Evolutionary conservation across 2,888 invertebrate species (phyloP), one percentile per base, ranked within the genome.

Genomic region (Drosophila setosimentum): DNA sequence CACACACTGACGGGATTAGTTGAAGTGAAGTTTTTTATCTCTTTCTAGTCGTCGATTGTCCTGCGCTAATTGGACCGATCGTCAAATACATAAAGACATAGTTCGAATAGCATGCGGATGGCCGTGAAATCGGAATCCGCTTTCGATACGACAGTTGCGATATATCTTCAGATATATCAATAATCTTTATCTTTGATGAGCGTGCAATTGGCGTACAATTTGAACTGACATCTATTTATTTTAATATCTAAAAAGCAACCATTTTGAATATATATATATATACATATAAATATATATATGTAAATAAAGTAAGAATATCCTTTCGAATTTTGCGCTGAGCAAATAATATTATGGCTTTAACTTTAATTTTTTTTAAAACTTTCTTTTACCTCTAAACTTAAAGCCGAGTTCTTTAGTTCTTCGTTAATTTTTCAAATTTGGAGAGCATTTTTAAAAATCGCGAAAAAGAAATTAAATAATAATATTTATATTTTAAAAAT

Each of bases 1-100:
- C 91, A 87, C 87, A 87, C 83, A 80, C 85, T 91, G 91, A 91
- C 91, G 81, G 91, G 91, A 92, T 92, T 92, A 91, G 64, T 69
- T 67, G 70, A 73, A 80, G 78, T 72, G 54, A 50, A 61, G 63
- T 81, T 80, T 82, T 83, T 80, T 80, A 76, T 80, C 65, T 59
- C 4, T 18, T 16, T 18, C 55, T 16, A 49, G 30, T 42, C 68
- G n/a, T 48, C 49, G 54, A 64, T 70, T 78, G 66, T 63, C 49
- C 58, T 67, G 60, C 27, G 63, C 77, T 82, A 89, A 89, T 91
- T 83, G 83, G 82, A 66, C 69, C 74, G 78, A 81, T 80, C 75
- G 50, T 66, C 64, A 37, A 24, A 35, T 35, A 18, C 27, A 54
- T 13, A 3, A 3, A n/a, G 37, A 64, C 76, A 33, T 50, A 60